Conservation (phyloP, 2,888 invertebrate species). For the Tupiocoris notatus region DNA sequence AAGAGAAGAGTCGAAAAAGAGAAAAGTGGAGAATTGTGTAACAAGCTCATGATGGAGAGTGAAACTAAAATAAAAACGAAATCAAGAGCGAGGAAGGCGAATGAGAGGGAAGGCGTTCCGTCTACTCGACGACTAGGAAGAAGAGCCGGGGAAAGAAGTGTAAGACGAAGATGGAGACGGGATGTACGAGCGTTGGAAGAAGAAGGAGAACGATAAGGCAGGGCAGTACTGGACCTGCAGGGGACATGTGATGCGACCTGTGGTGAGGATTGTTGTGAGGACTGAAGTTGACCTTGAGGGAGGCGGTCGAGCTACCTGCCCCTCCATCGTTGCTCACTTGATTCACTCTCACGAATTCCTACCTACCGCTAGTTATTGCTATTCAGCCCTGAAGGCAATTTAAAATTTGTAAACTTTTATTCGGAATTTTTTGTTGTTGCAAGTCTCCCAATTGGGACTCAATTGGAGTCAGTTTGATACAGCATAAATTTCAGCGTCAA, state of each 20-base stretch:
- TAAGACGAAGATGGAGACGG: not conserved
- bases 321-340: not conserved
- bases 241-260: not conserved
- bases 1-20: not conserved
- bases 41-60: slow-evolving; percentile 28
- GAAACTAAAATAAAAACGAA: slow-evolving; percentile 40
- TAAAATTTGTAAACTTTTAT: no score
- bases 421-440: no score
- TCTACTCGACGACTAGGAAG: slow-evolving; percentile 4
- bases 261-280: not conserved
- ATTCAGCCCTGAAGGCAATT: no score
- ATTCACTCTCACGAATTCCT: not conserved
- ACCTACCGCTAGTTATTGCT: not conserved
- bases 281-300: not conserved
- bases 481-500: no score
- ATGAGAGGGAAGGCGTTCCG: not conserved
- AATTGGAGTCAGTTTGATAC: no score
- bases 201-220: not conserved
- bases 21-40: slow-evolving; percentile 10
- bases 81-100: slow-evolving; percentile 31
- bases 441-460: no score
- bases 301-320: not conserved
- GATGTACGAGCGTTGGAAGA: not conserved
- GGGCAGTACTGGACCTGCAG: not conserved
- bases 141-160: not conserved